Conservation (phyloP, 2,797 vertebrate genomes). For the Emydoidea blandingii region DNA sequence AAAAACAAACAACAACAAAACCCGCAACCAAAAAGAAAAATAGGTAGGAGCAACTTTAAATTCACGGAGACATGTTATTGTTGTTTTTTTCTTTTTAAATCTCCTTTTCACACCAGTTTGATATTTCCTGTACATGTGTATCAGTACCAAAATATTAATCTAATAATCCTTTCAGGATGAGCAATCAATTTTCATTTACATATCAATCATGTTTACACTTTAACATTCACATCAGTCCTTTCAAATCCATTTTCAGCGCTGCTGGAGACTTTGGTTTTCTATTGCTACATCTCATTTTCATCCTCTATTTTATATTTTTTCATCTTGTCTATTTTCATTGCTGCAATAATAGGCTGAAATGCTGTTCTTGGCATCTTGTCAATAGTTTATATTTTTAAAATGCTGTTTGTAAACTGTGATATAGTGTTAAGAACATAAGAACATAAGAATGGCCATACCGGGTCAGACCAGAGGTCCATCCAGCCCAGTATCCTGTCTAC, state of each 20-base stretch:
- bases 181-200: background rate
- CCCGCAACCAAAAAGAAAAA: background rate
- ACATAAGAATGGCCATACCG: no score
- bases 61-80: background rate
- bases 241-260: background rate
- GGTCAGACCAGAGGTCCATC: no score
- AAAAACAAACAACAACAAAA: background rate
- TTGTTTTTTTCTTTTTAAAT: background rate
- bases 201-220: background rate
- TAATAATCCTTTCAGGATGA: background rate
- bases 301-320: background rate
- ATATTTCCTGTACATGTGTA: background rate
- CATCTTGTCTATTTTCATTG: background rate
- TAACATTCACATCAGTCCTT: background rate
- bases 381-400: background rate
- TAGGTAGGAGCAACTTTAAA: background rate
- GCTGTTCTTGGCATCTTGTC: slow-evolving; percentile 13
- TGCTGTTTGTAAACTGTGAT: background rate
- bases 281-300: background rate
- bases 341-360: background rate
- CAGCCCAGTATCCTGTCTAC: no score
- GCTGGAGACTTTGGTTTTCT: background rate
- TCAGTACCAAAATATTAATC: background rate
- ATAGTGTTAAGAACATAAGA: background rate
- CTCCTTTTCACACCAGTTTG: background rate